Conservation (phyloP, 1,140 invertebrate genomes). For the Pachypeltis micranthus region DNA sequence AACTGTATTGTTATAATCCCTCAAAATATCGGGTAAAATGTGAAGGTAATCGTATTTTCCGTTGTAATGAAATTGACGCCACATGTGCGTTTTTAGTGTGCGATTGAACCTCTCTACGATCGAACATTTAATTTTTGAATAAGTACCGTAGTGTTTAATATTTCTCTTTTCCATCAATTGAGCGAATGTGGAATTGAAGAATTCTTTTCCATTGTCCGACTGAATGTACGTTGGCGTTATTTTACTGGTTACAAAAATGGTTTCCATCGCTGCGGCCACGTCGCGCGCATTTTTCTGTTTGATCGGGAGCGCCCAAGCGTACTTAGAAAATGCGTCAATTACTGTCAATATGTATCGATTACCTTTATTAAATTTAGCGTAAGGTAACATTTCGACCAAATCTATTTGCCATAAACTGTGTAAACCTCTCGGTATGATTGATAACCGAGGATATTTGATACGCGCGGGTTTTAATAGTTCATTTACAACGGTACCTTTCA, state of each 20-base stretch:
- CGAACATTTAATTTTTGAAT: constrained; percentile 32
- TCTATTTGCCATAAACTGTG: constrained; percentile 20
- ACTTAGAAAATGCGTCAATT: constrained; percentile 32
- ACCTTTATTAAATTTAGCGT: constrained; percentile 26
- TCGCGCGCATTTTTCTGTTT: constrained; percentile 29
- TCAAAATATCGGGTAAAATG: constrained; percentile 31
- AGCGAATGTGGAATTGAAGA: constrained; percentile 30
- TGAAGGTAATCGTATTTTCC: constrained; percentile 34
- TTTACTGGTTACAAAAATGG: constrained; percentile 21
- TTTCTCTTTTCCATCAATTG: constrained; percentile 30
- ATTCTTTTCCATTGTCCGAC: constrained; percentile 25
- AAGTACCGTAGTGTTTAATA: constrained; percentile 32
- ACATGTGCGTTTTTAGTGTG: constrained; percentile 35
- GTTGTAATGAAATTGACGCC: constrained; percentile 34
- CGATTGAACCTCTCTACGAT: constrained; percentile 36
- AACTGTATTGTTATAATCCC: constrained; percentile 35
- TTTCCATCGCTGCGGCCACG: constrained; percentile 16
- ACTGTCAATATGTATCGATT: constrained; percentile 29
- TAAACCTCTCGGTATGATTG: constrained; percentile 21
- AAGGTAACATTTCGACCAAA: constrained; percentile 20
- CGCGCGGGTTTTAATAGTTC: neutral
- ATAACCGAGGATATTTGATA: neutral
- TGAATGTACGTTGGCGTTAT: constrained; percentile 17
- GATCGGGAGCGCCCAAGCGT: constrained; percentile 26
- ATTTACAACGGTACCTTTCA: neutral